Percentiles rank a stretch among this genome's conserved stretches.
Conservation (phyloP, 1,140 invertebrate genomes). For the Ceratosolen fusciceps region DNA sequence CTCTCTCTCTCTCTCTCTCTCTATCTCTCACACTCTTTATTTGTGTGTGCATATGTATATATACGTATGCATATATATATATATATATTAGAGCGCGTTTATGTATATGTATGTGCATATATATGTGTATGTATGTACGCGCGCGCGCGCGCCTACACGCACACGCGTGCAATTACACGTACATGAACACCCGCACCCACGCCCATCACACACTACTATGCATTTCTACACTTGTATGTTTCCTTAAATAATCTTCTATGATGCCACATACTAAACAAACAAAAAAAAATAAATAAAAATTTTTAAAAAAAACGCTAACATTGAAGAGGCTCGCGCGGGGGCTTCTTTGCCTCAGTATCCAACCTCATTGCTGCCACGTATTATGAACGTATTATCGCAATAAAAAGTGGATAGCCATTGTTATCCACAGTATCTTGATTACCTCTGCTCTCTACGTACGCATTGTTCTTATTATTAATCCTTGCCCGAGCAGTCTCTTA, state of each 20-base stretch:
- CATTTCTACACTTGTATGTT: slow-evolving; percentile 12
- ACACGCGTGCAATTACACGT: too few relatives aligned
- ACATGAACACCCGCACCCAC: too few relatives aligned
- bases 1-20: too few relatives aligned
- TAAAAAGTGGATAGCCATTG: slow-evolving; percentile 15
- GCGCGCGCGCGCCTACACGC: too few relatives aligned
- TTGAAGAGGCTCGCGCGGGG: slow-evolving; percentile 4
- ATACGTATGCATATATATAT: not conserved
- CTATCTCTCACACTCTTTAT: too few relatives aligned
- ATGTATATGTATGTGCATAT: not conserved
- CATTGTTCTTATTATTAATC: slow-evolving; percentile 1
- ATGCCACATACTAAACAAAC: not conserved
- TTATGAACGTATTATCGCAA: slow-evolving; percentile 21
- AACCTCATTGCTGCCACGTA: not conserved
- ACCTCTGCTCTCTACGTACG: not conserved
- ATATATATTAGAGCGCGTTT: not conserved
- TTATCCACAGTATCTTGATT: slow-evolving; percentile 17
- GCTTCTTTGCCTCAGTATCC: not conserved
- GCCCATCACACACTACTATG: not conserved
- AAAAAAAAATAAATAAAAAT: too few relatives aligned
- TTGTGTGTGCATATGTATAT: too few relatives aligned
- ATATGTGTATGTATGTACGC: too few relatives aligned
- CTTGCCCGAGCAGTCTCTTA: not conserved
- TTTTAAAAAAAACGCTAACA: not conserved
- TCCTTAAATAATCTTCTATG: slow-evolving; percentile 7